A percentile compares a stretch with the other conserved stretches of the same genome.
phyloP scores from a whole-genome alignment of 2,113 vertebrate species.

The Xerus inauris region DNA sequence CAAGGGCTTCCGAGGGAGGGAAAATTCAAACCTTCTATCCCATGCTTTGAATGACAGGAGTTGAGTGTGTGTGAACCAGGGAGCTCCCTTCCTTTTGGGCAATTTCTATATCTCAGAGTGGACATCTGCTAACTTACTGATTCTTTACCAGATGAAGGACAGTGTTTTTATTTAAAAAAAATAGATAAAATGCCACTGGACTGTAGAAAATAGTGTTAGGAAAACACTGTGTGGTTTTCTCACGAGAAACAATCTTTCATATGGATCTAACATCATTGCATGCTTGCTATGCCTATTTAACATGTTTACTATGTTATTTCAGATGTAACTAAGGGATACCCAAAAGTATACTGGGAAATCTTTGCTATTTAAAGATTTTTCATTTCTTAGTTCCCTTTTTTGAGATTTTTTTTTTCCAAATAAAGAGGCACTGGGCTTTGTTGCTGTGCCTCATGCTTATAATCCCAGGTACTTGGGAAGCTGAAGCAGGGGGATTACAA shows the following conservation, averaged over 20 bases:
- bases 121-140: background rate
- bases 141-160: background rate
- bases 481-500: too few species aligned
- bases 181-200: background rate
- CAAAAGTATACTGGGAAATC: too few species aligned
- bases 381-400: background rate
- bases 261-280: background rate
- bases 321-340: background rate
- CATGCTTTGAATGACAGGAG: background rate
- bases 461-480: too few species aligned
- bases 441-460: too few species aligned
- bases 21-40: background rate
- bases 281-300: too few species aligned
- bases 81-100: background rate
- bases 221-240: background rate
- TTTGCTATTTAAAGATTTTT: background rate
- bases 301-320: background rate
- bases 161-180: background rate
- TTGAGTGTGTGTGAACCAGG: background rate
- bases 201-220: background rate
- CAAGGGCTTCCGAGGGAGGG: background rate
- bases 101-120: background rate
- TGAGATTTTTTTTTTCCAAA: background rate
- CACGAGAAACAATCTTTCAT: background rate
- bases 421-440: background rate